Conservation (phyloP, 2,797 vertebrate species). For the Eulemur rubriventer region DNA sequence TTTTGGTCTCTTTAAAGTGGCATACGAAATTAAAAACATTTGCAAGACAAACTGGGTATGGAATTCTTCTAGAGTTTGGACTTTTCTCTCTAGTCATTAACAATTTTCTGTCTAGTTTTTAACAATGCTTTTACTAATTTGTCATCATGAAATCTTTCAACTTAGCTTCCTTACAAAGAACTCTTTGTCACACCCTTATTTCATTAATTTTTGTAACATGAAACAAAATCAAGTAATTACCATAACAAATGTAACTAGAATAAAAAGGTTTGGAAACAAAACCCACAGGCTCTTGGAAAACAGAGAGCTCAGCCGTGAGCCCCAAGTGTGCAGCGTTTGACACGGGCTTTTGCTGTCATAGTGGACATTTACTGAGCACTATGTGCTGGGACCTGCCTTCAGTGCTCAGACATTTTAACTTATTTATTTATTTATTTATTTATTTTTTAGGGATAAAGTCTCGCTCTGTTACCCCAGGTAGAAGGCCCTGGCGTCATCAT, state of each 20-base stretch:
- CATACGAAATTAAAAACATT: conserved; percentile 48
- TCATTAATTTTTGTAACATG: conserved; percentile 5
- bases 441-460: too few relatives aligned
- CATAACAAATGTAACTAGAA: not conserved
- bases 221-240: conserved; percentile 32
- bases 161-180: conserved; percentile 8
- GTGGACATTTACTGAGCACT: not conserved
- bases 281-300: not conserved
- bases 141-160: conserved; percentile 31
- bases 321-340: not conserved
- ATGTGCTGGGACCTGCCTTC: not conserved
- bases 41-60: conserved; percentile 6
- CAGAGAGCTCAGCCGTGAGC: too few relatives aligned
- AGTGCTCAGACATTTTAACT: not conserved
- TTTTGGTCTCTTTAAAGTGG: conserved; percentile 52
- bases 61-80: not conserved
- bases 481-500: too few relatives aligned
- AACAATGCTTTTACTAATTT: conserved; percentile 38
- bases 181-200: conserved; percentile 22
- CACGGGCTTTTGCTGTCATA: rapidly evolving
- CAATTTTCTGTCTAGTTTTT: not conserved
- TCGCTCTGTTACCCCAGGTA: too few relatives aligned
- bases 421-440: not conserved
- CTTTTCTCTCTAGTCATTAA: not conserved
- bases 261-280: conserved; percentile 16